phyloP scores from a whole-genome alignment of 2,113 vertebrate genomes.

The Coptodon rendalli region DNA sequence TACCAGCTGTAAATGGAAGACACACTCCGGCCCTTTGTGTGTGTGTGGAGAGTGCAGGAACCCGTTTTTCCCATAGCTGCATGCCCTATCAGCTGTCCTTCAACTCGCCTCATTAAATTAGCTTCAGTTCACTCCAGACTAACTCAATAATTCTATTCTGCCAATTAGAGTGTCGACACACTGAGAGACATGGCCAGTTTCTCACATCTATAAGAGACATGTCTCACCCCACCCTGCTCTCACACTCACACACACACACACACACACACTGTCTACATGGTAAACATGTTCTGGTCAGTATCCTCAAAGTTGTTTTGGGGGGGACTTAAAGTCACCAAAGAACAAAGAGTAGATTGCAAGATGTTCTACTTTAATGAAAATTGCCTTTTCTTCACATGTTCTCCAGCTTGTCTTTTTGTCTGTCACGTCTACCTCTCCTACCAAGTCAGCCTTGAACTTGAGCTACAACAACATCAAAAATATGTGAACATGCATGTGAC shows the following conservation, averaged over 20 bases:
- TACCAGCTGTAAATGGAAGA: neutral
- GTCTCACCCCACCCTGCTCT: slow-evolving; percentile 42
- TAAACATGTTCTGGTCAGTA: neutral
- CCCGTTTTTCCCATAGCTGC: slow-evolving; percentile 42
- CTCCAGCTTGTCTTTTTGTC: neutral
- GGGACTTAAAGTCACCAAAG: neutral
- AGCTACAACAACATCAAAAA: neutral
- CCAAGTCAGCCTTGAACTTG: slow-evolving; percentile 1
- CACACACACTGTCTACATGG: neutral
- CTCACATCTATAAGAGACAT: slow-evolving; percentile 62
- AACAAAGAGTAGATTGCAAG: neutral
- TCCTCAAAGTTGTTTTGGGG: neutral
- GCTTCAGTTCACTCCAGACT: slow-evolving; percentile 9
- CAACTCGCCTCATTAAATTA: slow-evolving; percentile 34
- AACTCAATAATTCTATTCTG: slow-evolving; percentile 31
- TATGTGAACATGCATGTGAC: slow-evolving; percentile 43
- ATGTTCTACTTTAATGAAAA: neutral
- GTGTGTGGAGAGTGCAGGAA: neutral
- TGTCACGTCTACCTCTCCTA: rapidly evolving
- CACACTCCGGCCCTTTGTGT: slow-evolving; percentile 37
- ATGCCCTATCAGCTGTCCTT: neutral
- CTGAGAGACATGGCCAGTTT: slow-evolving; percentile 19
- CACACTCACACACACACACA: neutral
- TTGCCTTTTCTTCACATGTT: neutral
- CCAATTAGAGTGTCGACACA: slow-evolving; percentile 30